Percentiles rank a stretch among this genome's conserved stretches.
Evolutionary conservation across 2,888 invertebrate species (phyloP).

Genomic region (Ophion costatus): DNA sequence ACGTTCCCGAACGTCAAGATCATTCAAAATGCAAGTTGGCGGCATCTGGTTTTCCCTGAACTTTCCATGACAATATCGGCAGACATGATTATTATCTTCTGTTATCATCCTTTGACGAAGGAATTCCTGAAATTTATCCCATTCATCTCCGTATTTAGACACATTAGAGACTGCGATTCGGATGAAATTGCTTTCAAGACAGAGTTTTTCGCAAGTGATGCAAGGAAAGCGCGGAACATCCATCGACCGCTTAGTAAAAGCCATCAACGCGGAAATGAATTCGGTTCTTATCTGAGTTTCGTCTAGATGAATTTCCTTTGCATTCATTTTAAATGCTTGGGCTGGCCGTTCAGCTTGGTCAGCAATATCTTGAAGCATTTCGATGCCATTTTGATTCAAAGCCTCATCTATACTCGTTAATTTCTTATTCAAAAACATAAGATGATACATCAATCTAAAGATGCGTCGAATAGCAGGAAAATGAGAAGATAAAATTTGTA

Average conservation of each 20-base stretch:
- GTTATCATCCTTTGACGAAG: background rate
- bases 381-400: slow-evolving; percentile 7
- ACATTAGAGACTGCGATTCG: background rate
- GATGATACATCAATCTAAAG: slow-evolving; percentile 37
- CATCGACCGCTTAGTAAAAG: slow-evolving; percentile 49
- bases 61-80: slow-evolving; percentile 65
- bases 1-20: slow-evolving; percentile 52
- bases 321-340: slow-evolving; percentile 8
- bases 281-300: slow-evolving; percentile 52
- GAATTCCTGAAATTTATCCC: slow-evolving; percentile 52
- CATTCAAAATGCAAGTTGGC: slow-evolving; percentile 72
- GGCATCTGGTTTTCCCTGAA: slow-evolving; percentile 69
- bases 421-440: slow-evolving; percentile 6
- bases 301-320: slow-evolving; percentile 40
- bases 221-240: slow-evolving; percentile 56
- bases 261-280: slow-evolving; percentile 43
- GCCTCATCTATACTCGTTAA: background rate
- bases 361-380: slow-evolving; percentile 13
- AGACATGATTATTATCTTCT: slow-evolving; percentile 47
- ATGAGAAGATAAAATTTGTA: background rate
- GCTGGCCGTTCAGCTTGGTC: slow-evolving; percentile 38
- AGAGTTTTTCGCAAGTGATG: slow-evolving; percentile 67
- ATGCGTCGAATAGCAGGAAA: slow-evolving; percentile 23
- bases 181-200: slow-evolving; percentile 46
- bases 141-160: slow-evolving; percentile 30